Evolutionary conservation across 37 sponge, comb jelly and placozoan species (phyloP), one percentile per base, ranked within the genome.

Genomic region (Dysidea cf. avara): DNA sequence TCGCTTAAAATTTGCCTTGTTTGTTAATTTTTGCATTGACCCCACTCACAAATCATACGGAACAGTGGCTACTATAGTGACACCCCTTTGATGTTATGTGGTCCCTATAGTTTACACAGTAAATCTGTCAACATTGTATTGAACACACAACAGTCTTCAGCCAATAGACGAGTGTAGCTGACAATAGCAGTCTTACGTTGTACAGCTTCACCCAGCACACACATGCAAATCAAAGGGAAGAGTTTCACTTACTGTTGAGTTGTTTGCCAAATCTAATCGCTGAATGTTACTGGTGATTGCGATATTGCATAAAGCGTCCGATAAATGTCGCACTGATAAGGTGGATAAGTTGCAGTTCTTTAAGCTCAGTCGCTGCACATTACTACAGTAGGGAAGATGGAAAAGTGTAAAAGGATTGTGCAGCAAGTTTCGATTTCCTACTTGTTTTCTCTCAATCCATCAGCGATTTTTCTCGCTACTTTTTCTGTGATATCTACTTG

Each of bases 401-500:
- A n/a, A n/a, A n/a, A n/a, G n/a, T n/a, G n/a, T n/a, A n/a, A n/a
- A n/a, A n/a, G n/a, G n/a, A n/a, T n/a, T n/a, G n/a, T n/a, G n/a
- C n/a, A n/a, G n/a, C n/a, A n/a, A n/a, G n/a, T n/a, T n/a, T n/a
- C n/a, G n/a, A n/a, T 33, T 3, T 50, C 64, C 66, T 32, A 91
- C 92, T 71, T 78, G 74, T 91, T 91, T 53, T 40, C 52, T 37
- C 77, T 76, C 55, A 91, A 64, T 2, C 87, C 83, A 12, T 73
- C 80, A 3, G 73, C 59, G 9, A 91, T 65, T 31, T 85, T 82
- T 53, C 80, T 56, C 26, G 75, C 70, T 12, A 54, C 61, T 56
- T 82, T 91, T 29, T 91, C 83, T 24, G 78, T 22, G 30, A 86
- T 59, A 14, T 63, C 68, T 17, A 56, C 21, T 0, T 67, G 67